Evolutionary conservation across 2,797 vertebrate species (phyloP).

Genomic region (Falco rusticolus): DNA sequence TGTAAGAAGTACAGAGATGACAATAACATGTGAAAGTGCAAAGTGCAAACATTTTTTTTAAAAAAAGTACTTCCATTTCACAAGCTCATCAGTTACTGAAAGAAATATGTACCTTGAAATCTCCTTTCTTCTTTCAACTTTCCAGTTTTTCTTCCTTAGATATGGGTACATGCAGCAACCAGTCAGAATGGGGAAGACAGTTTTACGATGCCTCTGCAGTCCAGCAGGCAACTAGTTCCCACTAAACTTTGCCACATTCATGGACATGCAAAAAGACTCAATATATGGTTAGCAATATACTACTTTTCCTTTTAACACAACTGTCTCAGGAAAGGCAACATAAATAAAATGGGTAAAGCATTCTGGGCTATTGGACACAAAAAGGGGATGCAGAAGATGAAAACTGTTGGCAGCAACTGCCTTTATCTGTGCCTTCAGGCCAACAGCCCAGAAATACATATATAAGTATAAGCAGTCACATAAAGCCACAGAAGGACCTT

Average conservation of each 20-base stretch:
- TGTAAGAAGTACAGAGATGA: neutral
- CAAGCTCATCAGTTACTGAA: constrained; percentile 35
- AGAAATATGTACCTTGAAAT: constrained; percentile 64
- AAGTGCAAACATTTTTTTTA: neutral
- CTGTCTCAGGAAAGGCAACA: constrained; percentile 24
- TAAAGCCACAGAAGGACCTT: neutral
- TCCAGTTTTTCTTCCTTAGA: constrained; percentile 67
- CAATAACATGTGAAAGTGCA: neutral
- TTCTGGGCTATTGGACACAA: neutral
- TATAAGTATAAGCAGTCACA: neutral
- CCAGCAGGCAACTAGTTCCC: constrained; percentile 62
- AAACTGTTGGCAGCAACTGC: neutral
- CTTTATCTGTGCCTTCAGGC: neutral
- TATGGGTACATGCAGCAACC: constrained; percentile 65
- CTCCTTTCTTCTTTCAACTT: constrained; percentile 66
- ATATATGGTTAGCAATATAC: constrained; percentile 61
- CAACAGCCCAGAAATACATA: neutral
- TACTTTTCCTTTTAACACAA: constrained; percentile 18
- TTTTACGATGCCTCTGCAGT: constrained; percentile 55
- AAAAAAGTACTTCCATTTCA: constrained; percentile 12
- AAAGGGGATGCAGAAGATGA: neutral
- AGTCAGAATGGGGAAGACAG: constrained; percentile 64
- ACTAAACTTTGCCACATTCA: constrained; percentile 58
- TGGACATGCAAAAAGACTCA: constrained; percentile 71
- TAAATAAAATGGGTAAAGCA: neutral